Conservation (phyloP, 2,888 invertebrate genomes). For the Cryptus armator region DNA sequence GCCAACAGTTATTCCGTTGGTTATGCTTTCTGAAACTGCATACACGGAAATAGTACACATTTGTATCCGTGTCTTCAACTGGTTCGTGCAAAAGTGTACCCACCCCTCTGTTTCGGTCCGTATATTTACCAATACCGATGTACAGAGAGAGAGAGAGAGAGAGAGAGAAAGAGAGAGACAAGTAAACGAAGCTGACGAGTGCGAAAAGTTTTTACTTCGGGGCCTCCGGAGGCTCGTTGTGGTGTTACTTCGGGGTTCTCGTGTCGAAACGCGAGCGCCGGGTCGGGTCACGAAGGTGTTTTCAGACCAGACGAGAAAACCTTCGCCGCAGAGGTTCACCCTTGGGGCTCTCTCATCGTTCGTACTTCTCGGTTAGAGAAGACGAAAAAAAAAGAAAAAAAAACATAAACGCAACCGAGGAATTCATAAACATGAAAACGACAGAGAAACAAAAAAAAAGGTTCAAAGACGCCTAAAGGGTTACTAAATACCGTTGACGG, state of each 20-base stretch:
- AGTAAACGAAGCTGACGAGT: conserved; percentile 36
- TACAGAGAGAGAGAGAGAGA: neutral
- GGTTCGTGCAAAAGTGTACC: conserved; percentile 41
- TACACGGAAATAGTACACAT: neutral
- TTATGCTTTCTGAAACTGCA: conserved; percentile 19
- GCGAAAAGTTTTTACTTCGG: conserved; percentile 51
- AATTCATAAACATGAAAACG: conserved; percentile 13
- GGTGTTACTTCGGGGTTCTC: conserved; percentile 18
- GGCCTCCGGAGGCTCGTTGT: neutral
- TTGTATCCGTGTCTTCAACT: neutral
- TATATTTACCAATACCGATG: conserved; percentile 15
- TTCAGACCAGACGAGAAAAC: conserved; percentile 16
- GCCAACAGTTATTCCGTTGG: conserved; percentile 18
- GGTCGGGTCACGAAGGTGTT: conserved; percentile 58
- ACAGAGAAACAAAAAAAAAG: neutral
- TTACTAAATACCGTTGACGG: neutral
- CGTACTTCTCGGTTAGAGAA: neutral
- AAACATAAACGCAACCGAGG: neutral
- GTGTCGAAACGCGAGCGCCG: conserved; percentile 45
- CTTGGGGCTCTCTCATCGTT: neutral
- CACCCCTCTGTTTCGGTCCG: neutral
- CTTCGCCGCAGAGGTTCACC: conserved; percentile 29
- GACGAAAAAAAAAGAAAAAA: neutral
- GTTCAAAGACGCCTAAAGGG: too few relatives aligned
- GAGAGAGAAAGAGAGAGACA: conserved; percentile 7